Conservation (phyloP, 1,140 invertebrate genomes). For the Sarcophaga bullata region DNA sequence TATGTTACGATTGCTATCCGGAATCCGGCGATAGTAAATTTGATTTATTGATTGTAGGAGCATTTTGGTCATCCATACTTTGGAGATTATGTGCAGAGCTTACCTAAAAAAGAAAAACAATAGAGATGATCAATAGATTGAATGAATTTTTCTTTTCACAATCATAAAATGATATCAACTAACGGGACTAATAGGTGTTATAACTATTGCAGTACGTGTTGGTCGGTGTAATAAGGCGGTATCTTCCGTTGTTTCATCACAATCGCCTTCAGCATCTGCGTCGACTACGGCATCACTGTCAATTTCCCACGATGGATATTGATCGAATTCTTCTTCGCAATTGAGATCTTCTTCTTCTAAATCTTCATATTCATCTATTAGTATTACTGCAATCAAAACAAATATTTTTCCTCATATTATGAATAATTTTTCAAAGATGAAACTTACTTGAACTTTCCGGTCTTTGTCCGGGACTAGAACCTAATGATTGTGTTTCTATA, state of each 20-base stretch:
- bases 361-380: slow-evolving; percentile 69
- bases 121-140: neutral
- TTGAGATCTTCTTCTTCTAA: slow-evolving; percentile 65
- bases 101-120: slow-evolving; percentile 49
- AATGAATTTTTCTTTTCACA: neutral
- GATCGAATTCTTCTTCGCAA: slow-evolving; percentile 65
- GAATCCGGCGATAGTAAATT: slow-evolving; percentile 59
- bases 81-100: slow-evolving; percentile 64
- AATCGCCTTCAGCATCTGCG: slow-evolving; percentile 66
- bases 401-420: too few relatives aligned
- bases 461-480: slow-evolving; percentile 57
- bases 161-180: slow-evolving; percentile 42
- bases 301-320: slow-evolving; percentile 65
- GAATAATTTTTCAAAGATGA: neutral
- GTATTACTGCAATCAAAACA: slow-evolving; percentile 62
- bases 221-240: slow-evolving; percentile 68
- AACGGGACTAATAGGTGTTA: slow-evolving; percentile 67
- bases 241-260: slow-evolving; percentile 69
- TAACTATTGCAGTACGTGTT: slow-evolving; percentile 66
- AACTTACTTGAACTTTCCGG: slow-evolving; percentile 69
- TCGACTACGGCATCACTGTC: slow-evolving; percentile 67
- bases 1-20: slow-evolving; percentile 48
- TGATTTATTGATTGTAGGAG: slow-evolving; percentile 50
- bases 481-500: slow-evolving; percentile 66
- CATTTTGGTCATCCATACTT: slow-evolving; percentile 63